These are phyloP conservation scores for Acipenser oxyrinchus DNA, from an alignment of 2,797 vertebrate genomes.

Conservation along the genomic window DNA sequence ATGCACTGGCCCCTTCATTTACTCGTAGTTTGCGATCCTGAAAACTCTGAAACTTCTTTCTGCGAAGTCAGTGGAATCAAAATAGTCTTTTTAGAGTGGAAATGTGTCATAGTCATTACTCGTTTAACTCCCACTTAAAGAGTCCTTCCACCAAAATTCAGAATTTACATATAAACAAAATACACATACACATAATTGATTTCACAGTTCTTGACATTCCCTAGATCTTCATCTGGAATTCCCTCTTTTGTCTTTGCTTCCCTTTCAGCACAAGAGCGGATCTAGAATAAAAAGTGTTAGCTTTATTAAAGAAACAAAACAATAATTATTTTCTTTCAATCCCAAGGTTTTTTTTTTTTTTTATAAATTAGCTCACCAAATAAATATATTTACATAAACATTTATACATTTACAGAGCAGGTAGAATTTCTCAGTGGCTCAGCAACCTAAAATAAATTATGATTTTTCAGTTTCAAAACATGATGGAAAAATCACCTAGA, in stretches of 20 bases:
- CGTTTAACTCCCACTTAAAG: too few species aligned
- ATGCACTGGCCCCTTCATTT: constrained; percentile 72
- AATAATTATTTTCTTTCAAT: not conserved
- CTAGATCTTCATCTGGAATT: constrained; percentile 87
- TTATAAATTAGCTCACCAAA: not conserved
- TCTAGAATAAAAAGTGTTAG: constrained; percentile 46
- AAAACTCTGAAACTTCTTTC: constrained; percentile 97
- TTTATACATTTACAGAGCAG: not conserved
- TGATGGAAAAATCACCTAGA: not conserved
- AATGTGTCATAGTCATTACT: too few species aligned
- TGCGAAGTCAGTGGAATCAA: constrained; percentile 37
- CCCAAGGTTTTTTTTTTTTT: not conserved
- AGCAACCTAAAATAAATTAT: not conserved
- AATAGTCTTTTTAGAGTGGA: too few species aligned
- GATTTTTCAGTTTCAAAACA: not conserved
- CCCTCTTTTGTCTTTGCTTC: constrained; percentile 81
- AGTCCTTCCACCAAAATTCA: too few species aligned
- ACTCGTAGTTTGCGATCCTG: constrained; percentile 87
- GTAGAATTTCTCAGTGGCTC: not conserved
- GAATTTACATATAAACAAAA: not conserved
- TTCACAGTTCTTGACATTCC: constrained; percentile 92
- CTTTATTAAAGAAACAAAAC: not conserved
- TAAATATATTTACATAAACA: not conserved
- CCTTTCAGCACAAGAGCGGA: constrained; percentile 75
- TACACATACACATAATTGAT: constrained; percentile 90